phyloP scores from a whole-genome alignment of 2,888 invertebrate genomes.

The Molorchus minor region DNA sequence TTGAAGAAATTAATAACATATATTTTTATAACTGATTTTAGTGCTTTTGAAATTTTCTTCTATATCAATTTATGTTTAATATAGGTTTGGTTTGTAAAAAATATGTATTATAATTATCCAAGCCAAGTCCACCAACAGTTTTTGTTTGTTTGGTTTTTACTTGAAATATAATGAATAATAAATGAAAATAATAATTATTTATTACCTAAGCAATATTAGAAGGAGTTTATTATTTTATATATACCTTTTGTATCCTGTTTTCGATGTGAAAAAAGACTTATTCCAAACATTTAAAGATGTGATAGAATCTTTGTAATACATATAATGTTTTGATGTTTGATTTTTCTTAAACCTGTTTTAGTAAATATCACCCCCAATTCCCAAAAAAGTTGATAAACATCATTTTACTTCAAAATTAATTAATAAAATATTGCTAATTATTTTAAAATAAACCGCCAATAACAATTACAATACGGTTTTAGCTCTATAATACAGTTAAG shows the following conservation, averaged over 20 bases:
- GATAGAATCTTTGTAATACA: slow-evolving; percentile 22
- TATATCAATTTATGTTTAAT: not conserved
- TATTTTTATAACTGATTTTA: too few relatives aligned
- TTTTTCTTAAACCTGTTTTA: too few relatives aligned
- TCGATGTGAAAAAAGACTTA: slow-evolving; percentile 5
- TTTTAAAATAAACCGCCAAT: too few relatives aligned
- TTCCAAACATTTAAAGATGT: slow-evolving; percentile 22
- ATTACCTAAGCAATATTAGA: slow-evolving; percentile 6
- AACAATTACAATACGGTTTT: too few relatives aligned
- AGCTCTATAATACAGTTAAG: too few relatives aligned
- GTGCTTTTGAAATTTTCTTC: too few relatives aligned
- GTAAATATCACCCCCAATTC: too few relatives aligned
- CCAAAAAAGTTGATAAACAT: too few relatives aligned
- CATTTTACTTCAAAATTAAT: too few relatives aligned
- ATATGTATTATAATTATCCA: not conserved
- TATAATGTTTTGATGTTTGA: slow-evolving; percentile 5
- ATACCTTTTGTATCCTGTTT: slow-evolving; percentile 4
- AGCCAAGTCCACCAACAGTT: not conserved
- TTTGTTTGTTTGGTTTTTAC: slow-evolving; percentile 17
- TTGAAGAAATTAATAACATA: too few relatives aligned
- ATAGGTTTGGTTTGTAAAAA: not conserved
- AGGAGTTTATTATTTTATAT: slow-evolving; percentile 7
- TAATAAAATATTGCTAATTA: too few relatives aligned
- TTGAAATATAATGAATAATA: slow-evolving; percentile 14
- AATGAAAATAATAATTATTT: slow-evolving; percentile 9